Percentiles rank a stretch among this genome's conserved stretches.
Evolutionary conservation across 2,888 invertebrate species (phyloP).

Genomic region (Hipparchia semele): DNA sequence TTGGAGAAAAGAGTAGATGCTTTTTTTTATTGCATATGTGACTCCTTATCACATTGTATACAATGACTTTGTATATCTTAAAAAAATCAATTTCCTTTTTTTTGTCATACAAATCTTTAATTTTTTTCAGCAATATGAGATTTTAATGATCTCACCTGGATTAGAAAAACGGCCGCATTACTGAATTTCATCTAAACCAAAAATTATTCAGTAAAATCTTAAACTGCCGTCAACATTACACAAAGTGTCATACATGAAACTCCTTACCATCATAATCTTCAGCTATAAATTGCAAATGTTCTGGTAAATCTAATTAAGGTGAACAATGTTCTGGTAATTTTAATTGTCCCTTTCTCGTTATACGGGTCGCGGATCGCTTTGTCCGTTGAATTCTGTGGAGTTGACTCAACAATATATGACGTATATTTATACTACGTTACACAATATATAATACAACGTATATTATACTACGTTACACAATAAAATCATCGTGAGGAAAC

Average conservation of each 20-base stretch:
- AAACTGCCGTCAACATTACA: background rate
- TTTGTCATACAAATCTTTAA: background rate
- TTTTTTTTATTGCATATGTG: too few species aligned
- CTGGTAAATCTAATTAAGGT: constrained; percentile 12
- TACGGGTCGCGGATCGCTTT: background rate
- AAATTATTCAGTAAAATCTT: too few species aligned
- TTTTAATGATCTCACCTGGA: background rate
- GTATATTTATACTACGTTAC: background rate
- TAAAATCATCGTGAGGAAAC: too few species aligned
- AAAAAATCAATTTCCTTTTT: too few species aligned
- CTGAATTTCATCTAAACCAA: background rate
- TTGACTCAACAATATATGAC: background rate
- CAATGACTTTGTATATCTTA: too few species aligned
- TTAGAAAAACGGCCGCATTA: background rate
- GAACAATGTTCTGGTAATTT: constrained; percentile 11
- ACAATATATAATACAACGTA: background rate
- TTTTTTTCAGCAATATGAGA: background rate
- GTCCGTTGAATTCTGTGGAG: background rate
- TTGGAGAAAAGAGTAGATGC: too few species aligned
- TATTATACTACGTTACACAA: background rate
- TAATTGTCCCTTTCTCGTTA: background rate
- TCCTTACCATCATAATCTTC: background rate
- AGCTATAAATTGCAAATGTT: constrained; percentile 6
- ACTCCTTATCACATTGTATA: too few species aligned
- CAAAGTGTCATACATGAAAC: background rate